phyloP scores from a whole-genome alignment of 2,888 invertebrate species.

The Drosophila atripex region DNA sequence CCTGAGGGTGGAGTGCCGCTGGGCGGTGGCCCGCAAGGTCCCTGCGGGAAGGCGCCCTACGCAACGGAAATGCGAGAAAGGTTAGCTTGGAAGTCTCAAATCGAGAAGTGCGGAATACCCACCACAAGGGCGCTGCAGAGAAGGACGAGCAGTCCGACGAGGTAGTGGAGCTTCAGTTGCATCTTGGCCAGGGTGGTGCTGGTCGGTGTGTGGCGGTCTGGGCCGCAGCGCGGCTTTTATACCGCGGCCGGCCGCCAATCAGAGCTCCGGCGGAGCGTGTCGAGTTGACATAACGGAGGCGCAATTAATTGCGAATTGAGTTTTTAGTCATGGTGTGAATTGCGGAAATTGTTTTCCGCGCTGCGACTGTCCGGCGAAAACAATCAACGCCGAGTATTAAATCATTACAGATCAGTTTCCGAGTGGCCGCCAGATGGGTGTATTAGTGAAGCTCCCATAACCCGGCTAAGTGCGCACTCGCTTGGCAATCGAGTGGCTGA shows the following conservation, averaged over 20 bases:
- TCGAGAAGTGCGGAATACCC: neutral
- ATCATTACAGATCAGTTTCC: slow-evolving; percentile 37
- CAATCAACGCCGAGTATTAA: slow-evolving; percentile 20
- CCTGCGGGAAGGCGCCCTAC: slow-evolving; percentile 56
- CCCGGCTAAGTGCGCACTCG: neutral
- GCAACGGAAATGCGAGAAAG: neutral
- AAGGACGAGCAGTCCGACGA: slow-evolving; percentile 32
- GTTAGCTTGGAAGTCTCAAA: neutral
- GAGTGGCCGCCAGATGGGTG: slow-evolving; percentile 10
- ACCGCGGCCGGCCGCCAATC: neutral
- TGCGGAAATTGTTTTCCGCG: slow-evolving; percentile 7
- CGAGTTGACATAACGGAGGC: slow-evolving; percentile 13
- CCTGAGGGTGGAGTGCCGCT: slow-evolving; percentile 58
- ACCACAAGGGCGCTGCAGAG: slow-evolving; percentile 54
- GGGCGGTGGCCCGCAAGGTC: slow-evolving; percentile 57
- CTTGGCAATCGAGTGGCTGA: slow-evolving; percentile 55
- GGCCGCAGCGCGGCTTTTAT: slow-evolving; percentile 12
- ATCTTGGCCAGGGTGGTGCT: slow-evolving; percentile 15
- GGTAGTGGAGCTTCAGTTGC: slow-evolving; percentile 34
- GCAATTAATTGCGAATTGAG: slow-evolving; percentile 17
- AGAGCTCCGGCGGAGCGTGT: slow-evolving; percentile 24
- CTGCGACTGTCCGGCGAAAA: neutral
- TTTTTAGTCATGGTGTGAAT: slow-evolving; percentile 46
- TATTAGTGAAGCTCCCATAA: slow-evolving; percentile 4
- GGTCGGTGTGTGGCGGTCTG: slow-evolving; percentile 9